Conservation (phyloP, 2,888 invertebrate species). For the Ophioninae sp. region DNA sequence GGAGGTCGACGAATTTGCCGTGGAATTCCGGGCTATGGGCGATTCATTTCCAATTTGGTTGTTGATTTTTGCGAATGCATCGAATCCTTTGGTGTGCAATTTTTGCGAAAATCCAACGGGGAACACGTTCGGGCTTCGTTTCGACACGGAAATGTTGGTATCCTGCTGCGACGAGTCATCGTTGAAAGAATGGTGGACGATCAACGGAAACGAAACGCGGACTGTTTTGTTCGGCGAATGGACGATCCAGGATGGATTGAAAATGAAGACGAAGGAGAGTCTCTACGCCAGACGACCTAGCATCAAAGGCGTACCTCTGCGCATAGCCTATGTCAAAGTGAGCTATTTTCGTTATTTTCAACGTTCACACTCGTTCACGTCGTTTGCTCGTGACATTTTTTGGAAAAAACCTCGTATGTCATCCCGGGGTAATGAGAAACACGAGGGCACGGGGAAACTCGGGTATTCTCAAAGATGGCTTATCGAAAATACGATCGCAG, state of each 20-base stretch:
- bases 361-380: neutral
- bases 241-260: conserved; percentile 51
- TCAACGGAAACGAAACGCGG: conserved; percentile 65
- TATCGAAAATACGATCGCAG: neutral
- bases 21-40: conserved; percentile 44
- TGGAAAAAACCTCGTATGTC: neutral
- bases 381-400: neutral
- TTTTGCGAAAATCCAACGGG: conserved; percentile 62
- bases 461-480: neutral
- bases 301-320: conserved; percentile 67
- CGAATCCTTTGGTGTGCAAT: conserved; percentile 45
- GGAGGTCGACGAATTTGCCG: conserved; percentile 63
- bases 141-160: conserved; percentile 72
- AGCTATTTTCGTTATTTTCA: conserved; percentile 19
- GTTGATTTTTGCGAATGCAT: conserved; percentile 67
- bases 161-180: conserved; percentile 63
- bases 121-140: conserved; percentile 69
- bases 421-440: neutral
- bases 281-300: conserved; percentile 68
- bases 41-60: conserved; percentile 71
- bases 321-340: conserved; percentile 67
- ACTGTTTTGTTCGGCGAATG: conserved; percentile 66
- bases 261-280: conserved; percentile 34
- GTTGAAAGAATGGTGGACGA: conserved; percentile 72
- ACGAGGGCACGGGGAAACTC: neutral